A percentile compares a stretch with the other conserved stretches of the same genome.
These are phyloP conservation scores for Cryptotermes secundus DNA, from an alignment of 1,140 invertebrate species.

Conservation along the genomic window DNA sequence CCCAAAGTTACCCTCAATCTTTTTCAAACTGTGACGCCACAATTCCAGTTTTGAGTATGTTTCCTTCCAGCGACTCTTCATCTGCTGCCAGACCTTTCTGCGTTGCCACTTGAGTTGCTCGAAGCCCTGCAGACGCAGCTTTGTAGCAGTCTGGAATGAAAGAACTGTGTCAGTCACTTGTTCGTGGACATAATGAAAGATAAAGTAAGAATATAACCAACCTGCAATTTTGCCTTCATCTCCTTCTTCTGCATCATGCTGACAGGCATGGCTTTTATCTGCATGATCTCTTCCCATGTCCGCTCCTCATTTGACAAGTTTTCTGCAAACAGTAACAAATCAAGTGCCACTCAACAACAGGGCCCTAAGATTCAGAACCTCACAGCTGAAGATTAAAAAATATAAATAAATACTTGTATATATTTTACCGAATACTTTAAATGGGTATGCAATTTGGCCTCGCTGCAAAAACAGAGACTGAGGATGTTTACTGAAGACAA, in stretches of 20 bases:
- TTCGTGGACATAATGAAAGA: constrained; percentile 34
- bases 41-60: constrained; percentile 66
- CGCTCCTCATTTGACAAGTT: constrained; percentile 79
- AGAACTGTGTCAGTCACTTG: background rate
- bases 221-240: constrained; percentile 74
- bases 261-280: constrained; percentile 79
- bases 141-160: constrained; percentile 68
- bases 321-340: constrained; percentile 49
- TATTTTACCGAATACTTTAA: background rate
- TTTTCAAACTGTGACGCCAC: constrained; percentile 68
- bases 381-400: constrained; percentile 13
- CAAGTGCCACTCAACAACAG: background rate
- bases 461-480: too few relatives aligned
- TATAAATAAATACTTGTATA: background rate
- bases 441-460: background rate
- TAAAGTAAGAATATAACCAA: constrained; percentile 43
- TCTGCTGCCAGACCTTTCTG: constrained; percentile 66
- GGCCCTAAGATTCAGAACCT: constrained; percentile 5
- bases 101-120: constrained; percentile 76
- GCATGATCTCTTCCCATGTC: constrained; percentile 83
- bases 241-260: constrained; percentile 79
- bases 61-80: constrained; percentile 58
- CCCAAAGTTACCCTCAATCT: constrained; percentile 77
- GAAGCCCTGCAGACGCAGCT: constrained; percentile 72
- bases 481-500: too few relatives aligned